Evolutionary conservation across 2,113 vertebrate genomes (phyloP), one percentile per base, ranked within the genome.

Genomic region (Phyllostomus hastatus): DNA sequence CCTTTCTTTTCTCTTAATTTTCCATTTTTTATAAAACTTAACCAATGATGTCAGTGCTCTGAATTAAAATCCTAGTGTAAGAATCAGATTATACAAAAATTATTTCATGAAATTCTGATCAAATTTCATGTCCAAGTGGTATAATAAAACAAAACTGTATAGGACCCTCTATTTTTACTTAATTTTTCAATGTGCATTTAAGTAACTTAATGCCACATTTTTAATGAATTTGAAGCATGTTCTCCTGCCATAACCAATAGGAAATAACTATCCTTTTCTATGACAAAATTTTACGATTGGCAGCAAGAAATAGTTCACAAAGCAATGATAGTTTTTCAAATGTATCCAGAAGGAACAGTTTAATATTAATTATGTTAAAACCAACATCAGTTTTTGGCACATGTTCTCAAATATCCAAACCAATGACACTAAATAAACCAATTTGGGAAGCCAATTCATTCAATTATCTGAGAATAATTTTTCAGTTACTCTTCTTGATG

Each of bases 311-410:
- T 31, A 85, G 24, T 93, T 52, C 38, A 59, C 46, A 88, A 94
- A 90, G 83, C 59, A 95, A 88, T 66, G 28, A 82, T 88, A 85
- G n/a, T 91, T 78, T 43, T 52, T 93, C 81, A 95, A 95, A 93
- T 88, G 84, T 46, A 41, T 46, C 57, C 94, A 91, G 72, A 96
- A 97, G 61, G 92, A 97, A 95, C n/a, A 85, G 31, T 86, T 95
- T 97, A 93, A 48, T 96, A 85, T 95, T 86, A 97, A 85, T 96
- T 86, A 89, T 33, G 28, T 61, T 95, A 93, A 97, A 57, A 88
- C 31, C 52, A 91, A 46, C 72, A 88, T 48, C 86, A 67, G 20
- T 12, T 88, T 97, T 76, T 90, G 72, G 61, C 59, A 95, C 59
- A 93, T 91, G 41, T 94, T 97, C 82, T 97, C 78, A 95, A 86